phyloP scores from a whole-genome alignment of 1,140 invertebrate genomes.

The Cepaea nemoralis region DNA sequence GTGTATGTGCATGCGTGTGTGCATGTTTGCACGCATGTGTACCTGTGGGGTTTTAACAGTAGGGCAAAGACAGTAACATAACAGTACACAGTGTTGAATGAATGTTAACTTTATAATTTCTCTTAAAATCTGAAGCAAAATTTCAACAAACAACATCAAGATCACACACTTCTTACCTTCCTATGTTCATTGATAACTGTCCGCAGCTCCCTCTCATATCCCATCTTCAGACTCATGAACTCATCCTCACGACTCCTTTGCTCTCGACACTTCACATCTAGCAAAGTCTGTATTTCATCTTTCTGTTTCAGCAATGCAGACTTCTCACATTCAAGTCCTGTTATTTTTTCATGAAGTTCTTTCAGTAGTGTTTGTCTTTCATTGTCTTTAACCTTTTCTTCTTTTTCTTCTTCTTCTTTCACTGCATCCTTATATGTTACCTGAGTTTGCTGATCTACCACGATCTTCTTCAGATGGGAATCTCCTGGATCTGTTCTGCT shows the following conservation, averaged over 20 bases:
- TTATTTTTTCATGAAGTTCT: slow-evolving; percentile 10
- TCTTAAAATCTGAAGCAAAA: no score
- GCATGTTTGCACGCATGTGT: no score
- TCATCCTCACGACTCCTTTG: slow-evolving; percentile 38
- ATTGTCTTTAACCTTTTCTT: neutral
- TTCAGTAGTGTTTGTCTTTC: neutral
- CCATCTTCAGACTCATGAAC: slow-evolving; percentile 30
- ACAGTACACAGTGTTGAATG: no score
- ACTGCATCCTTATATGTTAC: neutral
- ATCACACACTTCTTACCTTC: slow-evolving; percentile 41
- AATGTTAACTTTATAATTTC: no score
- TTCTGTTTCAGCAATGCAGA: neutral
- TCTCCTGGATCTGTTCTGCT: neutral
- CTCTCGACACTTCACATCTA: slow-evolving; percentile 7
- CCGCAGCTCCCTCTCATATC: slow-evolving; percentile 42
- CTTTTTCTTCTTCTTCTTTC: neutral
- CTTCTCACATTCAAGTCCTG: slow-evolving; percentile 13
- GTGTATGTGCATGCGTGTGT: no score
- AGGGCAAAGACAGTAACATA: no score
- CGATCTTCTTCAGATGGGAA: neutral
- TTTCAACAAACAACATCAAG: neutral
- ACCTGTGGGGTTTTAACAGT: no score
- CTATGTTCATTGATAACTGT: slow-evolving; percentile 45
- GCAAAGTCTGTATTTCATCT: slow-evolving; percentile 11
- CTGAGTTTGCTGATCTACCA: neutral